phyloP scores from a whole-genome alignment of 2,888 invertebrate genomes.

The Noctua comes region DNA sequence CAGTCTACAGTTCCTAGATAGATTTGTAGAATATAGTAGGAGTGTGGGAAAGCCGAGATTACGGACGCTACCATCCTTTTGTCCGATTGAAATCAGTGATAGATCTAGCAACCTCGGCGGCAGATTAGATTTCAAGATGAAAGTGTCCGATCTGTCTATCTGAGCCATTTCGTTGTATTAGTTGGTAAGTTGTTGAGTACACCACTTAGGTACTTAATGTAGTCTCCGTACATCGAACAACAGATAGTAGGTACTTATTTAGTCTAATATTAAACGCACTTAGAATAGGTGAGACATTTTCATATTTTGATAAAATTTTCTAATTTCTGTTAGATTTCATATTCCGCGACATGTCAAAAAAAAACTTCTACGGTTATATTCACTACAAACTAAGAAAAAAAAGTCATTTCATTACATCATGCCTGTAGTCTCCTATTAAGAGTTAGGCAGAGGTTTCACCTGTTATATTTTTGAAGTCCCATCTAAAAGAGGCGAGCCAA shows the following conservation, averaged over 20 bases:
- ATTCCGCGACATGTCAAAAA: not conserved
- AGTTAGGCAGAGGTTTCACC: not conserved
- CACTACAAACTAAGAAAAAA: no score
- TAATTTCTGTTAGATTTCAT: not conserved
- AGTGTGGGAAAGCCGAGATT: constrained; percentile 9
- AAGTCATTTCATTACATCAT: no score
- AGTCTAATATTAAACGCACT: not conserved
- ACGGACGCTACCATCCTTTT: constrained; percentile 17
- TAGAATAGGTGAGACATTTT: not conserved
- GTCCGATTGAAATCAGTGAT: constrained; percentile 32
- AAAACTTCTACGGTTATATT: no score
- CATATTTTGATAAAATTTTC: not conserved
- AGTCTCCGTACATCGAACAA: not conserved
- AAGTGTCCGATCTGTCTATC: constrained; percentile 6
- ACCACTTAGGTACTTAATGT: no score
- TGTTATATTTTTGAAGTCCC: not conserved
- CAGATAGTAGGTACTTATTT: not conserved
- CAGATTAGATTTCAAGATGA: constrained; percentile 38
- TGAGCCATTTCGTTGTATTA: not conserved
- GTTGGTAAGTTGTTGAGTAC: not conserved
- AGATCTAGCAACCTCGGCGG: constrained; percentile 6
- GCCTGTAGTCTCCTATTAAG: no score
- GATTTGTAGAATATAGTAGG: constrained; percentile 3
- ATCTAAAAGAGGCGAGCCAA: not conserved
- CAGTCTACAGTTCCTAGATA: not conserved